Percentiles rank a stretch among this genome's conserved stretches.
These are phyloP conservation scores for Conistra vaccinii DNA, from an alignment of 2,888 invertebrate species.

Conservation along the genomic window DNA sequence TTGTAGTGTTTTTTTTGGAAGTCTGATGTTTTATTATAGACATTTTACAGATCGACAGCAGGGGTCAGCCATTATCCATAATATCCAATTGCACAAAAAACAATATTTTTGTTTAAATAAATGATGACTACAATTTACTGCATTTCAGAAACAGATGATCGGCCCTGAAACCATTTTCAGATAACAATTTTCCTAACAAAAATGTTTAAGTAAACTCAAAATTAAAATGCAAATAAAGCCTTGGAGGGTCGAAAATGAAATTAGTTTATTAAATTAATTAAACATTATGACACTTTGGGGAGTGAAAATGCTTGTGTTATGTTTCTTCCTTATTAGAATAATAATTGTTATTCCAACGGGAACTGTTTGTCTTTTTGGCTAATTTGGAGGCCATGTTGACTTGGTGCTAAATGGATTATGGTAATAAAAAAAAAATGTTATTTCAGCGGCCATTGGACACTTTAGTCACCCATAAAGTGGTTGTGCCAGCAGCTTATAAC, in stretches of 20 bases:
- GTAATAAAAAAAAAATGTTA: not conserved
- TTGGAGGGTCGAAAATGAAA: constrained; percentile 40
- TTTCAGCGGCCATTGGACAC: not conserved
- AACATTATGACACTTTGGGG: constrained; percentile 51
- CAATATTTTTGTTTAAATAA: not conserved
- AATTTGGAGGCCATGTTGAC: constrained; percentile 9
- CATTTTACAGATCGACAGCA: not conserved
- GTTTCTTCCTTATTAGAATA: constrained; percentile 42
- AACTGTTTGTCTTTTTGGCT: constrained; percentile 30
- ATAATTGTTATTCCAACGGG: constrained; percentile 34
- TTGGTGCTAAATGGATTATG: constrained; percentile 1
- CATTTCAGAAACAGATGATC: not conserved
- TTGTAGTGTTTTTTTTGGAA: too few species aligned
- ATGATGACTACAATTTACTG: not conserved
- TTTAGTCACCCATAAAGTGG: not conserved
- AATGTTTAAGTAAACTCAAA: constrained; percentile 30
- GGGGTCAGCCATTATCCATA: too few species aligned
- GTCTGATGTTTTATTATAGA: not conserved
- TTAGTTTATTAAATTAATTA: constrained; percentile 57
- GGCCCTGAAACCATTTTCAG: not conserved
- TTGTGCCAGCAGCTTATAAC: not conserved
- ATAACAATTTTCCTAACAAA: constrained; percentile 5
- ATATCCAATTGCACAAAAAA: too few species aligned
- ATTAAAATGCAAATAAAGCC: constrained; percentile 52
- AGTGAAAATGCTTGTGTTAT: constrained; percentile 34